Conservation (phyloP, 2,888 invertebrate genomes). For the Formica aserva region DNA sequence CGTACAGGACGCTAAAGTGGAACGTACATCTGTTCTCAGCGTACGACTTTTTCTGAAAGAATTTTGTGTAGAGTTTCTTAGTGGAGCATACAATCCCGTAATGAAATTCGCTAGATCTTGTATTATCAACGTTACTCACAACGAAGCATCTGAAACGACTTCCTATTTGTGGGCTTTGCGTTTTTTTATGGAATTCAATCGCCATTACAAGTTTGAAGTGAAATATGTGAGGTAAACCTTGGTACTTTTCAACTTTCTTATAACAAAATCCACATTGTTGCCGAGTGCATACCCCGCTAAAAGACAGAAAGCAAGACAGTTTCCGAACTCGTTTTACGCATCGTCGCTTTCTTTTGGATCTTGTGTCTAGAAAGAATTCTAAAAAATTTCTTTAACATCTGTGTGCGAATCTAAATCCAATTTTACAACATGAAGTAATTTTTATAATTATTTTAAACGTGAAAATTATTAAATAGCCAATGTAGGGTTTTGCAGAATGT, state of each 20-base stretch:
- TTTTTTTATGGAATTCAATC: conserved; percentile 99
- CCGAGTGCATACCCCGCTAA: conserved; percentile 36
- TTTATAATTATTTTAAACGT: not conserved
- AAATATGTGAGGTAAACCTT: conserved; percentile 92
- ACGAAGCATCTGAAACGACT: conserved; percentile 95
- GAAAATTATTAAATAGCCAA: not conserved
- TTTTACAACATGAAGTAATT: conserved; percentile 15
- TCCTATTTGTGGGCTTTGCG: conserved; percentile 97
- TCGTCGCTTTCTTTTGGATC: conserved; percentile 69
- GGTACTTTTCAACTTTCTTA: conserved; percentile 45
- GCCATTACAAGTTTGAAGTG: conserved; percentile 94
- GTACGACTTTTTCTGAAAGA: conserved; percentile 96
- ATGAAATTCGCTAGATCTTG: conserved; percentile 95
- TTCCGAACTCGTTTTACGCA: conserved; percentile 79
- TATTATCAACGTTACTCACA: conserved; percentile 88
- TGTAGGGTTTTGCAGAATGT: not conserved
- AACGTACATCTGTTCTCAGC: conserved; percentile 94
- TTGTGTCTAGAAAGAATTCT: conserved; percentile 44
- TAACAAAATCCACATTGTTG: conserved; percentile 37
- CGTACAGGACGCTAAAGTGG: conserved; percentile 88
- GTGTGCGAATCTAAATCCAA: conserved; percentile 25
- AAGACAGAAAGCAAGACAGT: conserved; percentile 64
- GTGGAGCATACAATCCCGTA: conserved; percentile 96
- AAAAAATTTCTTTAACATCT: conserved; percentile 49
- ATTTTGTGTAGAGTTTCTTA: conserved; percentile 97